phyloP scores from a whole-genome alignment of 2,888 invertebrate genomes.

The Ommatoiulus sabulosus region DNA sequence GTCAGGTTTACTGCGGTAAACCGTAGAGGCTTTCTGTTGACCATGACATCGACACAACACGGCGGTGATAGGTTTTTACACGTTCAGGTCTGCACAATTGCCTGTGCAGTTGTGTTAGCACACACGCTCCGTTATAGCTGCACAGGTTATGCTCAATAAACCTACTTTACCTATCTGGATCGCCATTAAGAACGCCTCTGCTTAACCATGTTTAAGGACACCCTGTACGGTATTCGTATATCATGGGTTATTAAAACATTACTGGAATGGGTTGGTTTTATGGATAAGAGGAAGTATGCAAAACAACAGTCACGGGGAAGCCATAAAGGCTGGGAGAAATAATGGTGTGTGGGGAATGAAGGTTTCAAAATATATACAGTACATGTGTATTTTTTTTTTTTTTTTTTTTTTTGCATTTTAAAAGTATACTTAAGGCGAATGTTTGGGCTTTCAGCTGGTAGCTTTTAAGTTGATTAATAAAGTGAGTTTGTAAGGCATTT shows the following conservation, averaged over 20 bases:
- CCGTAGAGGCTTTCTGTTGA: no score
- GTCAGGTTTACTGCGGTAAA: no score
- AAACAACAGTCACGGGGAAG: neutral
- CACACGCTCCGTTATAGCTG: no score
- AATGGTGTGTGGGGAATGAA: neutral
- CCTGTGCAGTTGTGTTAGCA: no score
- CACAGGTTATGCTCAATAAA: no score
- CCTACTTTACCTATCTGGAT: no score
- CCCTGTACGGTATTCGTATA: neutral
- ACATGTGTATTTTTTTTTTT: no score
- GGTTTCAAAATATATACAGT: neutral
- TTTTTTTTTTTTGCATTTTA: neutral
- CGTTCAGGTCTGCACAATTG: no score
- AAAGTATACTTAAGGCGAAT: neutral
- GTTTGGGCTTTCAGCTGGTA: neutral
- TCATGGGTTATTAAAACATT: neutral
- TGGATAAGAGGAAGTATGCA: neutral
- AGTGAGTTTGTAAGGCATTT: neutral
- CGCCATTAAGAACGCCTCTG: no score
- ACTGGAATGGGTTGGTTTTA: constrained; percentile 18
- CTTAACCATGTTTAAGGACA: neutral
- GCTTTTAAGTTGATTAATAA: constrained; percentile 32
- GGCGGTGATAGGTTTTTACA: no score
- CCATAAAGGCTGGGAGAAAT: constrained; percentile 16
- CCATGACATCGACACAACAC: no score